Evolutionary conservation across 2,888 invertebrate species (phyloP).

Genomic region (Drosophila rubida): DNA sequence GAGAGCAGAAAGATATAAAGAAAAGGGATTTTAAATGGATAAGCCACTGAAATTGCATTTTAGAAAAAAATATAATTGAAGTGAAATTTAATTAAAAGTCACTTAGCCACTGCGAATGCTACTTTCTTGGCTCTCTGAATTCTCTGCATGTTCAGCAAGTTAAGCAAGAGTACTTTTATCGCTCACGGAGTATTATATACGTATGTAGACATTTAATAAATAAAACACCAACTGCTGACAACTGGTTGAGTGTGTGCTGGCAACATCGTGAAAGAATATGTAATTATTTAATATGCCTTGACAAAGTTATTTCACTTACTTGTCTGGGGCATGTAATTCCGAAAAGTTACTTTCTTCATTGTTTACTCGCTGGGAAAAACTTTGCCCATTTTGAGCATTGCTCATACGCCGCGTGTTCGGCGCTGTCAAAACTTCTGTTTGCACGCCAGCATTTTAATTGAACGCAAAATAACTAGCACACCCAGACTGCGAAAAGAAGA

Average conservation of each 20-base stretch:
- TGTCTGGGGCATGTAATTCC: constrained; percentile 28
- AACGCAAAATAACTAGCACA: constrained; percentile 37
- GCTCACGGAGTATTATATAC: constrained; percentile 3
- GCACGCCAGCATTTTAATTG: constrained; percentile 65
- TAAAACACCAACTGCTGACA: constrained; percentile 11
- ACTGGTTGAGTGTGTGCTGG: constrained; percentile 1
- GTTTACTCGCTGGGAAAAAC: constrained; percentile 20
- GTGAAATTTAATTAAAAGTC: neutral
- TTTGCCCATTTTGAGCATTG: constrained; percentile 27
- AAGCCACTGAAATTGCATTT: neutral
- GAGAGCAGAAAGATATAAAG: neutral
- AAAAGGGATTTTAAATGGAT: neutral
- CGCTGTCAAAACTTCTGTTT: constrained; percentile 54
- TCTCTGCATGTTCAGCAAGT: neutral
- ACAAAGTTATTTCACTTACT: constrained; percentile 44
- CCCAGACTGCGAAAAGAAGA: constrained; percentile 1
- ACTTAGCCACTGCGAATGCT: neutral
- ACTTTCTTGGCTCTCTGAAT: neutral
- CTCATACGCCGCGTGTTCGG: constrained; percentile 41
- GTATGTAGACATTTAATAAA: constrained; percentile 10
- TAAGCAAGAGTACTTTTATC: neutral
- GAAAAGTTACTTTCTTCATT: constrained; percentile 41
- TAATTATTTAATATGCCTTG: constrained; percentile 45
- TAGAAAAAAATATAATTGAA: neutral
- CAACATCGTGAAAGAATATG: constrained; percentile 16